Base-by-base conservation (phyloP, 1,140 invertebrate genomes). In the Lepidurus apus region DNA sequence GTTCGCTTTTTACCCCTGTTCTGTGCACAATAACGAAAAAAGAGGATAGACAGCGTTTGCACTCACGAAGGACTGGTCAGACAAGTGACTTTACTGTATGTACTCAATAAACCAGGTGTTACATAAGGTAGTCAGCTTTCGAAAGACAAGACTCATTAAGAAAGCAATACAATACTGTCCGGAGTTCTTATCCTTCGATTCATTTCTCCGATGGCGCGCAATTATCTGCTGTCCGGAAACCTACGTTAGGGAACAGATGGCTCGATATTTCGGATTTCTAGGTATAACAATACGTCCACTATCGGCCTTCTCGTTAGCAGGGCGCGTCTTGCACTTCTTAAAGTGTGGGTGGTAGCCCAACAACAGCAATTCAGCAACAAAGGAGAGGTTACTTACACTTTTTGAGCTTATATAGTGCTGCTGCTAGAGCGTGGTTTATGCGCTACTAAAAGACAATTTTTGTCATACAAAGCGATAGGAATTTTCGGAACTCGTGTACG, bases 281-380 rank as follows among this genome's bases (percentile, higher is more conserved):
- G 53, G 53, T 65, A 65, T 65, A 65, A n/a, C 53, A 65, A 65
- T n/a, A 21, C 17, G 53, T 65, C 53, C 53, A 65, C 53, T 65
- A 65, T 65, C 53, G 53, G n/a, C 21, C 5, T 65, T 65, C 17
- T 65, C 21, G n/a, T 65, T 21, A 21, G 45, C 53, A 65, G 6
- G 53, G 53, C 21, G 13, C 34, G 34, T 34, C 34, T 65, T 17
- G 17, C 13, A 21, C 21, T 21, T 21, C 13, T 21, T 65, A 65
- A 47, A 65, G 53, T 65, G 53, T 65, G 21, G 21, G 53, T 65
- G 21, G 53, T 65, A n/a, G 6, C 13, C 53, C 21, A 65, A 65
- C 53, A 65, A 65, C 53, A 34, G 34, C 34, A 65, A 65, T 21
- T 65, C 21, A 21, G 17, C 53, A 65, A 65, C 53, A 65, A 65